Evolutionary conservation across 2,888 invertebrate species (phyloP).

Genomic region (Tinea pellionella): DNA sequence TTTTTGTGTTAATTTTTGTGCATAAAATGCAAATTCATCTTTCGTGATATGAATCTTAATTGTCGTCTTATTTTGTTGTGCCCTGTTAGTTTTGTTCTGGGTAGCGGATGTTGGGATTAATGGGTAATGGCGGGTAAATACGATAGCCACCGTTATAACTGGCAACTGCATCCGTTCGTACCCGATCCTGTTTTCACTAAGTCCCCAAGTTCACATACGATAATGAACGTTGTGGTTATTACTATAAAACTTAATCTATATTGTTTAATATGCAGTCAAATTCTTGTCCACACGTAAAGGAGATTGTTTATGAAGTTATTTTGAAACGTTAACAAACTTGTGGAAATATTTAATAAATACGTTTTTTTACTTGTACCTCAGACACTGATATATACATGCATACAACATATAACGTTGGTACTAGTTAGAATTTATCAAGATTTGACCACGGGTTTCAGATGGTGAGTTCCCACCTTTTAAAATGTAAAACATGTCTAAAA

Average conservation of each 20-base stretch:
- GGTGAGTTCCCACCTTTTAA: no score
- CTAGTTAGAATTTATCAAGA: no score
- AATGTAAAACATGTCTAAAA: not conserved
- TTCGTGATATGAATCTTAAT: slow-evolving; percentile 28
- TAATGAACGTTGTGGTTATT: not conserved
- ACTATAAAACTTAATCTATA: not conserved
- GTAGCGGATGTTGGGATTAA: slow-evolving; percentile 34
- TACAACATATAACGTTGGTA: no score
- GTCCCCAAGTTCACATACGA: not conserved
- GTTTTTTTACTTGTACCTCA: not conserved
- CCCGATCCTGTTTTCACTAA: slow-evolving; percentile 12
- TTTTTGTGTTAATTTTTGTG: slow-evolving; percentile 10
- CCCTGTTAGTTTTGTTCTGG: slow-evolving; percentile 23
- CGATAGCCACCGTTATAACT: slow-evolving; percentile 28
- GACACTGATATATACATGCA: no score
- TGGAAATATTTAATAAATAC: not conserved
- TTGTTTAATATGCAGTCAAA: not conserved
- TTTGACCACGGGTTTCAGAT: no score
- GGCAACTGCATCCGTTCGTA: slow-evolving; percentile 30
- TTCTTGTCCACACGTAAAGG: not conserved
- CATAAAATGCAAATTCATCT: slow-evolving; percentile 3
- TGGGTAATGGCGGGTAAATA: slow-evolving; percentile 29
- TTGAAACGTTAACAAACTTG: slow-evolving; percentile 7
- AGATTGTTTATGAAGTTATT: slow-evolving; percentile 5
- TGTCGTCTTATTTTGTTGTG: slow-evolving; percentile 26